Evolutionary conservation across 35 echinoderm and acorn worm species (phyloP).

Genomic region (Strongylocentrotus purpuratus): DNA sequence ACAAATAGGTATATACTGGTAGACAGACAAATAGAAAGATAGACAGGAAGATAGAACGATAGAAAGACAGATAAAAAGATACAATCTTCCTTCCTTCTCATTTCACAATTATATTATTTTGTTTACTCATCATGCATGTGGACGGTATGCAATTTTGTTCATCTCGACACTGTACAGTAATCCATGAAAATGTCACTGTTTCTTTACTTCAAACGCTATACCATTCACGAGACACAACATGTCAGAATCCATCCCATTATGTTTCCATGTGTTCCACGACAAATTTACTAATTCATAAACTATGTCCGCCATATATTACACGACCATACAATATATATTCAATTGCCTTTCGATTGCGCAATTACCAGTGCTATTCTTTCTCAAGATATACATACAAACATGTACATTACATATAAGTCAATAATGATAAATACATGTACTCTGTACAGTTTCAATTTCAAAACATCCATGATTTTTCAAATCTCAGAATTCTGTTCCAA

Average conservation of each 20-base stretch:
- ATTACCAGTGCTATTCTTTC: neutral
- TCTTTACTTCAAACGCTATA: neutral
- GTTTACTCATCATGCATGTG: neutral
- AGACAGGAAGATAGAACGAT: no score
- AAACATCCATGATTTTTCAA: neutral
- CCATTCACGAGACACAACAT: neutral
- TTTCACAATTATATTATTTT: no score
- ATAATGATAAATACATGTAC: neutral
- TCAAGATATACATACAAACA: slow-evolving; percentile 12
- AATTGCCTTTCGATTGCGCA: neutral
- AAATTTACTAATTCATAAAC: neutral
- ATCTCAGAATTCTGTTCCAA: neutral
- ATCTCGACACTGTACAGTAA: neutral
- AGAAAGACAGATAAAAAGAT: no score
- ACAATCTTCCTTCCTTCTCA: no score
- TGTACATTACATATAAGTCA: neutral
- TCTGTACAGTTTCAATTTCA: neutral
- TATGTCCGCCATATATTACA: neutral
- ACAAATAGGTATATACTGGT: no score
- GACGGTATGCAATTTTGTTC: neutral
- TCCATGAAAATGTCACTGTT: neutral
- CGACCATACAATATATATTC: neutral
- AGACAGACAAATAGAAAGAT: no score
- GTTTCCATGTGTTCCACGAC: neutral
- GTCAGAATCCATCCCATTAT: neutral